phyloP scores from a whole-genome alignment of 2,797 vertebrate species.

The Sandelia bainsii region DNA sequence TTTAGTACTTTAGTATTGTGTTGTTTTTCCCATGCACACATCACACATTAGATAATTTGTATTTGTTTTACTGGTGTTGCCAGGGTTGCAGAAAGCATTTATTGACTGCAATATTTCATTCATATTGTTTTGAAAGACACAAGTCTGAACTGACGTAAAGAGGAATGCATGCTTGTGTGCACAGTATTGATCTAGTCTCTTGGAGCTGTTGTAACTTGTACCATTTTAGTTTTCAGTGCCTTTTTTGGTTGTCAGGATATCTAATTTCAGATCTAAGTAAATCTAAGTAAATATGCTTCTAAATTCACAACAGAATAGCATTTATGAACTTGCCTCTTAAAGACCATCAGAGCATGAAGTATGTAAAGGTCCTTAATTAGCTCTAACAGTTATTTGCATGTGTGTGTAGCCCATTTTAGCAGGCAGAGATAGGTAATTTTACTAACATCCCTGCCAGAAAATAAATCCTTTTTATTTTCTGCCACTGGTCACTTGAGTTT shows the following conservation, averaged over 20 bases:
- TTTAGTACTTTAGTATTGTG: not conserved
- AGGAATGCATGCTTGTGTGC: not conserved
- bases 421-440: not conserved
- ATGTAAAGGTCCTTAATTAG: constrained; percentile 55
- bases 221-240: not conserved
- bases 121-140: no score
- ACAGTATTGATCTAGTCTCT: not conserved
- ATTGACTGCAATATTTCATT: not conserved
- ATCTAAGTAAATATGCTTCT: constrained; percentile 8
- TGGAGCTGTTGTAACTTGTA: not conserved
- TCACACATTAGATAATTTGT: not conserved
- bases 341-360: constrained; percentile 51
- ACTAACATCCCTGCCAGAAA: not conserved
- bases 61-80: not conserved
- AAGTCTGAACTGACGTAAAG: no score
- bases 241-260: not conserved
- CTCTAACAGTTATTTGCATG: constrained; percentile 32
- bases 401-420: constrained; percentile 15
- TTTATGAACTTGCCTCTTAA: constrained; percentile 25
- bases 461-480: not conserved
- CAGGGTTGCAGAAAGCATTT: not conserved
- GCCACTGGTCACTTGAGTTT: not conserved
- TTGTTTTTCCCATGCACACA: not conserved
- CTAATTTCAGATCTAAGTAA: constrained; percentile 13
- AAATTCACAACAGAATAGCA: constrained; percentile 29